phyloP scores from a whole-genome alignment of 2,888 invertebrate genomes.

The Ichneumon xanthorius region DNA sequence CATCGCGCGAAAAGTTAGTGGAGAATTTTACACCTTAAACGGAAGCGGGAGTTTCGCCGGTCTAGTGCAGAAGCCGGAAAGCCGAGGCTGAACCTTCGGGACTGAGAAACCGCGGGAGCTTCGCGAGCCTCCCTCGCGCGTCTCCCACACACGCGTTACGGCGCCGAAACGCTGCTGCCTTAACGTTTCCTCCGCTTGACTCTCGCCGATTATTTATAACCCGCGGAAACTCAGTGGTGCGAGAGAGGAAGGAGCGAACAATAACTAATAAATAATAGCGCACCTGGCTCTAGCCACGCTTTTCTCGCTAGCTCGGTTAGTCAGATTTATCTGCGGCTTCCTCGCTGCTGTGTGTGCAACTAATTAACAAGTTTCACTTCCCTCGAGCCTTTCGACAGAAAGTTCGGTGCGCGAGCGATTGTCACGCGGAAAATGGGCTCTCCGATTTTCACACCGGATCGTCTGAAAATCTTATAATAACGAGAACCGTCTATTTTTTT shows the following conservation, averaged over 20 bases:
- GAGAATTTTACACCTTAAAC: neutral
- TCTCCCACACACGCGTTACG: slow-evolving; percentile 11
- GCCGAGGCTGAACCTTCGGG: slow-evolving; percentile 8
- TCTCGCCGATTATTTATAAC: slow-evolving; percentile 53
- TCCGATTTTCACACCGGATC: neutral
- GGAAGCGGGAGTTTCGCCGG: slow-evolving; percentile 1
- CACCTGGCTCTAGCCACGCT: slow-evolving; percentile 24
- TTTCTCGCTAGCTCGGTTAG: slow-evolving; percentile 31
- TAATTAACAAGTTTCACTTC: slow-evolving; percentile 53
- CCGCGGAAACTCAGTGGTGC: slow-evolving; percentile 2
- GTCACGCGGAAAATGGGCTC: neutral
- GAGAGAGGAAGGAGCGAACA: slow-evolving; percentile 36
- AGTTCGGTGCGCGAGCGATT: slow-evolving; percentile 2
- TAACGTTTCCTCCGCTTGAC: slow-evolving; percentile 20
- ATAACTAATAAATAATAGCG: slow-evolving; percentile 60
- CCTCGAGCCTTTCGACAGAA: slow-evolving; percentile 32
- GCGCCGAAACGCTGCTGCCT: slow-evolving; percentile 16
- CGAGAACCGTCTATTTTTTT: too few species aligned
- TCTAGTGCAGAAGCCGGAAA: slow-evolving; percentile 2
- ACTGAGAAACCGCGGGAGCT: slow-evolving; percentile 18
- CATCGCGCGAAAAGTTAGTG: neutral
- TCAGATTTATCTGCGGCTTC: slow-evolving; percentile 52
- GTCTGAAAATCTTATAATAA: too few species aligned
- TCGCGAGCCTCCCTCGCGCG: neutral
- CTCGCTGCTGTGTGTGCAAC: slow-evolving; percentile 19